Evolutionary conservation across 2,797 vertebrate genomes (phyloP).

Genomic region (Arnoldichthys spilopterus): DNA sequence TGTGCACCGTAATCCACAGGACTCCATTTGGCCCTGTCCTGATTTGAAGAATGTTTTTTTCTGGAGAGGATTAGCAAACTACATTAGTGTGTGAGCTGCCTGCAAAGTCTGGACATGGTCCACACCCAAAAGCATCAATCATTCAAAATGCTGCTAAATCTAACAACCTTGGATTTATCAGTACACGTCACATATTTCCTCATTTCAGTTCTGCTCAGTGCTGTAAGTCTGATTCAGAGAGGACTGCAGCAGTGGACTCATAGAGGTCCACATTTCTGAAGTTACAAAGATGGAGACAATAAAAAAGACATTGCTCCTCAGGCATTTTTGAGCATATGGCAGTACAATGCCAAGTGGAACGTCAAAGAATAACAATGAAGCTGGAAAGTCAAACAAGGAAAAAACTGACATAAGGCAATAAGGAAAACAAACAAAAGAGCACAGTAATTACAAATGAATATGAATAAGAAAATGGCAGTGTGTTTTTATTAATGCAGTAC

Average conservation of each 20-base stretch:
- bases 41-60: neutral
- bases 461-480: neutral
- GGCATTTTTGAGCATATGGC: slow-evolving; percentile 2
- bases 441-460: neutral
- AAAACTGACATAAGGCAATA: too few species aligned
- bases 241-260: neutral
- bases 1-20: neutral
- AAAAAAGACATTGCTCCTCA: neutral
- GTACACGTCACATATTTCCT: neutral
- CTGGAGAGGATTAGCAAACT: slow-evolving; percentile 4
- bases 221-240: neutral
- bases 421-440: neutral
- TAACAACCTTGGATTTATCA: neutral
- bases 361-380: neutral
- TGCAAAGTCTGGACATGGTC: neutral
- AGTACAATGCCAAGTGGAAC: neutral
- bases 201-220: neutral
- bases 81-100: slow-evolving; percentile 4
- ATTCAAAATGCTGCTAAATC: neutral
- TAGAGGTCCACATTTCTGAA: neutral
- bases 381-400: neutral
- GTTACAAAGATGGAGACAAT: neutral
- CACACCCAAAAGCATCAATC: neutral
- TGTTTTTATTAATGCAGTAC: slow-evolving; percentile 64
- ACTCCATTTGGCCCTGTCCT: neutral